Conservation (phyloP, 2,113 vertebrate species). For the Lamprologus lemairii region DNA sequence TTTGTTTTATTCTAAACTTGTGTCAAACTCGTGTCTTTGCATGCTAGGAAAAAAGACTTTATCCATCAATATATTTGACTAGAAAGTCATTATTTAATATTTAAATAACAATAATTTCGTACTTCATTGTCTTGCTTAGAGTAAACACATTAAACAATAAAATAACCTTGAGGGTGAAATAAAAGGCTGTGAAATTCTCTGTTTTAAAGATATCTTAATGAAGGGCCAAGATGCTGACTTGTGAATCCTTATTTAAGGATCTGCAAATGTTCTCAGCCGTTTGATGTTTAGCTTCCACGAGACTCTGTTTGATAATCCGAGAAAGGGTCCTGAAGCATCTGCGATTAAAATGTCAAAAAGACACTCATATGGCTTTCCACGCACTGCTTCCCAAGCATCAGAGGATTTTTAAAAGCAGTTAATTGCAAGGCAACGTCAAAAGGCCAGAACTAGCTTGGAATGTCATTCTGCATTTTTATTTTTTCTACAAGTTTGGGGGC, state of each 20-base stretch:
- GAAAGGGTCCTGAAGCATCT: background rate
- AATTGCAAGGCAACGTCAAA: background rate
- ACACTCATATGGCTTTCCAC: background rate
- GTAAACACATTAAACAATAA: background rate
- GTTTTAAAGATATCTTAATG: background rate
- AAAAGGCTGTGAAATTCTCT: background rate
- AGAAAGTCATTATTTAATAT: background rate
- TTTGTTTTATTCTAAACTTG: background rate
- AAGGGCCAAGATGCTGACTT: background rate
- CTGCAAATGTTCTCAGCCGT: background rate
- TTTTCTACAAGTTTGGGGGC: background rate
- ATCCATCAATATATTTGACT: background rate
- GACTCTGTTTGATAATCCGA: background rate
- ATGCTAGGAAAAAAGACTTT: background rate
- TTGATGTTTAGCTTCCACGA: background rate
- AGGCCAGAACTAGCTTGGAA: background rate
- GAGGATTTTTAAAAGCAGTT: conserved; percentile 7
- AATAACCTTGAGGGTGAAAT: background rate
- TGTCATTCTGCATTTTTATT: background rate
- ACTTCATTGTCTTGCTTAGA: background rate
- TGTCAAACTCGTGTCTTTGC: background rate
- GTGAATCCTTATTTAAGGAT: conserved; percentile 13
- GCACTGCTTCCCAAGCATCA: background rate
- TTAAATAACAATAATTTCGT: background rate
- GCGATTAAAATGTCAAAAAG: conserved; percentile 7